Percentiles rank a stretch among this genome's conserved stretches.
Conservation (phyloP, 1,140 invertebrate species). For the Dreissena rostriformis region DNA sequence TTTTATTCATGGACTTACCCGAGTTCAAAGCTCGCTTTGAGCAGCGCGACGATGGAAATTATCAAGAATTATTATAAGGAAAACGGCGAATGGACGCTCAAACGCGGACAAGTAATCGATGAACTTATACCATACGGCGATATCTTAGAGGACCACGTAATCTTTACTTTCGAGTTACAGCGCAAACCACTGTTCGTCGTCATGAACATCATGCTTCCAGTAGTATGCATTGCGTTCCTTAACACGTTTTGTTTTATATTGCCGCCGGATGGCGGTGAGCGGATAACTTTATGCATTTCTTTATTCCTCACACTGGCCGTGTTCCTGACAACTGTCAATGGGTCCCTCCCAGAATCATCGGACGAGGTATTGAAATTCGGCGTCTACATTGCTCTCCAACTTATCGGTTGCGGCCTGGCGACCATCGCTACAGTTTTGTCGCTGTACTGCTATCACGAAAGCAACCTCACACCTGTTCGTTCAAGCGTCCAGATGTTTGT, state of each 20-base stretch:
- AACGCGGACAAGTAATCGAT: neutral
- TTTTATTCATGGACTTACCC: too few relatives aligned
- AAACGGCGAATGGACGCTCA: conserved; percentile 41
- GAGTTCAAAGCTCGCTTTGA: neutral
- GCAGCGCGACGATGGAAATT: neutral
- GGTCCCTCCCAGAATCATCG: conserved; percentile 56
- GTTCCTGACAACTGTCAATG: conserved; percentile 51
- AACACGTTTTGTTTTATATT: conserved; percentile 53
- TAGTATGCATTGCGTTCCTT: conserved; percentile 56
- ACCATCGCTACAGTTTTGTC: conserved; percentile 35
- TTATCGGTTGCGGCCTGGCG: conserved; percentile 35
- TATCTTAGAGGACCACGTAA: conserved; percentile 38
- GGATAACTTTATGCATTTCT: conserved; percentile 58
- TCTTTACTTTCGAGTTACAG: conserved; percentile 3
- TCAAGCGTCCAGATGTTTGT: too few relatives aligned
- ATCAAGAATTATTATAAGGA: neutral
- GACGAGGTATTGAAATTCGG: conserved; percentile 75
- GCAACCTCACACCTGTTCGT: too few relatives aligned
- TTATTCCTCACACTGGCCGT: too few relatives aligned
- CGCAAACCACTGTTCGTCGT: conserved; percentile 39
- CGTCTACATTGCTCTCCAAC: conserved; percentile 64
- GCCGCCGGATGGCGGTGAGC: conserved; percentile 56
- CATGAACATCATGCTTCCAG: too few relatives aligned
- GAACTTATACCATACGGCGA: neutral
- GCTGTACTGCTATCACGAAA: conserved; percentile 32